Base-by-base conservation (phyloP, 2,797 vertebrate species). In the Galagoides demidoff region DNA sequence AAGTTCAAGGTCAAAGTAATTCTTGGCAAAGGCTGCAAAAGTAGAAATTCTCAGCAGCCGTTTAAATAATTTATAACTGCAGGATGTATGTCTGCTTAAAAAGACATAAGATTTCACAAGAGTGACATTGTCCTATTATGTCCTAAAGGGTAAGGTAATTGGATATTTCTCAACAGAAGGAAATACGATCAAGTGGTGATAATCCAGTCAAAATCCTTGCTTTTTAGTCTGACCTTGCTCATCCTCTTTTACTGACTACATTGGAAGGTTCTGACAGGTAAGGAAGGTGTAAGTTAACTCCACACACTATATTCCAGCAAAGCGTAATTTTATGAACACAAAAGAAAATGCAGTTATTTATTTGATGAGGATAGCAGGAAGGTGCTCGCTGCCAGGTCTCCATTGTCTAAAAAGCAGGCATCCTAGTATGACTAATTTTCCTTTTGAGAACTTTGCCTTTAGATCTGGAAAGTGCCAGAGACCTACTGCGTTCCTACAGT, bases 61-160 rank as follows among this genome's bases (percentile, higher is more conserved):
- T 68, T 89, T 96, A 92, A 95, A 96, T 95, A 95, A 95, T 96
- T 94, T 95, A 94, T 89, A 92, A 89, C 55, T 68, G 19, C 63
- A 73, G 59, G 76, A 79, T 74, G 73, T 77, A 71, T 23, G 45
- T 61, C 63, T 84, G 43, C 45, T 93, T 86, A 64, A 94, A 94
- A 96, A 96, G 52, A 85, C 55, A 57, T 49, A 79, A 90, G 77
- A 57, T 83, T 92, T 92, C 90, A 89, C 9, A n/a, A 63, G 84
- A 81, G 61, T 68, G 88, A 85, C 90, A 92, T 83, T 89, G 94
- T 95, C 81, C 78, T 86, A 57, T 81, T 71, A 70, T 66, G 70
- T 76, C 90, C 74, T 29, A 43, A 34, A 83, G 34, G 59, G 6
- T 59, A 76, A 93, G 27, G 59, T 66, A 78, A 73, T 29, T 49